Percentiles rank a stretch among this genome's conserved stretches.
Conservation (phyloP, 30 jellyfish, hydroid and myxozoan genomes). For the Pseudorhiza aurosa region DNA sequence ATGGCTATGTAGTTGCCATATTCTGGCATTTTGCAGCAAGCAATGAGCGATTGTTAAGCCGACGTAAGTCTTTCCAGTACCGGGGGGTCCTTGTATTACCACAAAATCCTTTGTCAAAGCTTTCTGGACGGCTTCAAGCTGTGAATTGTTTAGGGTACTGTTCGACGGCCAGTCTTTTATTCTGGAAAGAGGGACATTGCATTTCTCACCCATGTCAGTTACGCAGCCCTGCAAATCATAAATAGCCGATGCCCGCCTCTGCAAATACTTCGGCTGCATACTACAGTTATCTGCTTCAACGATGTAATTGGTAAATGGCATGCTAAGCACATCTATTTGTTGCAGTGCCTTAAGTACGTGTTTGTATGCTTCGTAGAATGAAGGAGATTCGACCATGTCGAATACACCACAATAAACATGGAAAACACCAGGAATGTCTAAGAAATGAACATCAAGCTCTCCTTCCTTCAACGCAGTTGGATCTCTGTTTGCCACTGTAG, state of each 20-base stretch:
- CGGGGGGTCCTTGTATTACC: slow-evolving; percentile 97
- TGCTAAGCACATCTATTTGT: background rate
- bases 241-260: background rate
- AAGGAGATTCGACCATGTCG: slow-evolving; percentile 80
- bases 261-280: slow-evolving; percentile 42
- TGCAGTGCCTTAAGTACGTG: slow-evolving; percentile 71
- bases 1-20: slow-evolving; percentile 8
- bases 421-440: background rate
- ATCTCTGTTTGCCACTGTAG: slow-evolving; percentile 66
- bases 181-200: background rate
- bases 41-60: slow-evolving; percentile 75
- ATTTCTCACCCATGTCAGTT: background rate
- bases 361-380: slow-evolving; percentile 75
- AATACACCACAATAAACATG: background rate
- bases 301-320: slow-evolving; percentile 59
- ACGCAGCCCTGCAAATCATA: slow-evolving; percentile 34
- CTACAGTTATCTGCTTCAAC: slow-evolving; percentile 15
- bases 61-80: slow-evolving; percentile 90
- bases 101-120: slow-evolving; percentile 63
- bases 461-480: slow-evolving; percentile 36
- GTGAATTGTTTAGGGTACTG: slow-evolving; percentile 28
- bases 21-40: slow-evolving; percentile 39
- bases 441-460: slow-evolving; percentile 45
- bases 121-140: slow-evolving; percentile 53
- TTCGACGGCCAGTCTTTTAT: background rate